Evolutionary conservation across 2,113 vertebrate species (phyloP).

Genomic region (Tricholaema leucomelas): DNA sequence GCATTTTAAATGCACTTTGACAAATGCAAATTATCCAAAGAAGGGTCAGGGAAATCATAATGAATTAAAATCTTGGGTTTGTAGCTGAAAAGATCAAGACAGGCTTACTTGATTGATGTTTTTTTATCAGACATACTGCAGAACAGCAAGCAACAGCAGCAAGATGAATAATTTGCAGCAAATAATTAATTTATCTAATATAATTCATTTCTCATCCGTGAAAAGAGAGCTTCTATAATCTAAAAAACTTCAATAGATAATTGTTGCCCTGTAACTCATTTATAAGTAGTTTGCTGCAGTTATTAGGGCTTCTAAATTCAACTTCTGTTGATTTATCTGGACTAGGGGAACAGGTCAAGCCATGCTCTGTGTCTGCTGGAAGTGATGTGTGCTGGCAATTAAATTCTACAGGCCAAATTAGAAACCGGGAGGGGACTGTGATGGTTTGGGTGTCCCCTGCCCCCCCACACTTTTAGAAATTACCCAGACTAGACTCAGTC

Average conservation of each 20-base stretch:
- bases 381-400: not conserved
- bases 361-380: not conserved
- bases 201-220: not conserved
- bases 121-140: not conserved
- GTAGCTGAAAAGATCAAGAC: not conserved
- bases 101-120: not conserved
- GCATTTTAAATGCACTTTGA: conserved; percentile 44
- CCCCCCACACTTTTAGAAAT: too few species aligned
- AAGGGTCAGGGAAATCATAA: not conserved
- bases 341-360: not conserved
- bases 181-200: conserved; percentile 13
- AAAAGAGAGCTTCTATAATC: not conserved
- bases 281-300: not conserved
- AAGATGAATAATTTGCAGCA: not conserved
- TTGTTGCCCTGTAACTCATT: not conserved
- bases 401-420: not conserved
- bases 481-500: too few species aligned
- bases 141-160: not conserved
- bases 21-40: conserved; percentile 38
- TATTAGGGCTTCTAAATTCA: conserved; percentile 4
- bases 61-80: not conserved
- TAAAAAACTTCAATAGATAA: conserved; percentile 28
- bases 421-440: not conserved
- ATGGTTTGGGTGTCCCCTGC: too few species aligned
- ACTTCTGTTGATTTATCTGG: not conserved